Base-by-base conservation (phyloP, 2,797 vertebrate species). In the Leptatherina wallacei region DNA sequence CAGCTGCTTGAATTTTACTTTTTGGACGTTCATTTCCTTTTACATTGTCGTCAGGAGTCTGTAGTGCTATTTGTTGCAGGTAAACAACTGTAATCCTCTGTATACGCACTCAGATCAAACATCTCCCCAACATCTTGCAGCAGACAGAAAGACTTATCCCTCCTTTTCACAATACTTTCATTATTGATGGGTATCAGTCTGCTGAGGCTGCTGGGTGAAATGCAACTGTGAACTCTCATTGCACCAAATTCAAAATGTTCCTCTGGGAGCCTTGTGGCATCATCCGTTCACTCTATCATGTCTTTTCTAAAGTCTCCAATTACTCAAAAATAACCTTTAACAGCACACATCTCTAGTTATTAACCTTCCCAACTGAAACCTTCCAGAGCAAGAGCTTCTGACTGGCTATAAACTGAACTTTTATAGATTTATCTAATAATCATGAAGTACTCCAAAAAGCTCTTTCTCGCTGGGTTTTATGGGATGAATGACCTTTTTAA, bases 131-230 rank as follows among this genome's bases (percentile, higher is more conserved):
- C 77, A 73, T 74, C 66, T 83, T 71, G 63, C 73, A 60, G 75
- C 47, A 33, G 47, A 67, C 1, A 36, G 65, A 11, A 40, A 80
- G 52, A 75, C 65, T 82, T 56, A 62, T 75, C 61, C 56, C 61
- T 69, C 40, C 38, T 22, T 51, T 75, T 58, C 72, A 66, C 54
- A n/a, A 59, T 36, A 42, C 68, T 59, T 84, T 58, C 62, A 87
- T 85, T 79, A 85, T 79, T 89, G 81, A 84, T 75, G 40, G 44
- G 33, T 56, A 61, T 81, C 84, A 54, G 80, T 69, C 67, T 51
- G 64, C 76, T 32, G 74, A 70, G 71, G 35, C 40, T 65, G 51
- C 32, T 36, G 33, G 61, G 55, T 49, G n/a, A 71, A 56, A 75
- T 0, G 27, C 63, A 83, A 73, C 59, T 14, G 35, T 72, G 55